These are phyloP conservation scores for Choreutis nemorana DNA, from an alignment of 2,888 invertebrate genomes.

Conservation along the genomic window DNA sequence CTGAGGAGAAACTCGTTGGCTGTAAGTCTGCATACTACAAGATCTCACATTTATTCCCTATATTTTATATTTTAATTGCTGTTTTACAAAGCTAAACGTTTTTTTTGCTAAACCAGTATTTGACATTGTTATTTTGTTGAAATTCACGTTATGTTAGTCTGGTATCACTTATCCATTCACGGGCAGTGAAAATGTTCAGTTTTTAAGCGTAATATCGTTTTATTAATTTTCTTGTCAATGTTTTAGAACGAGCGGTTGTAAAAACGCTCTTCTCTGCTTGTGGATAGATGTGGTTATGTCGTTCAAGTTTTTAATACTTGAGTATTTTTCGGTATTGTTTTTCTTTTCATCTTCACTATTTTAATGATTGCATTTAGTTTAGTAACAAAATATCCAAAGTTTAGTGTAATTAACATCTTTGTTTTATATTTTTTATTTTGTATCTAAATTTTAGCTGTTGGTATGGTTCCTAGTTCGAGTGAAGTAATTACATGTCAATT, in stretches of 20 bases:
- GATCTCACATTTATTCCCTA: constrained; percentile 67
- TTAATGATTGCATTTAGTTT: constrained; percentile 64
- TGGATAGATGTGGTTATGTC: constrained; percentile 44
- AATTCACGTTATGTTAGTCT: constrained; percentile 50
- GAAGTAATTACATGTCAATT: constrained; percentile 65
- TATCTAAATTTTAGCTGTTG: constrained; percentile 66
- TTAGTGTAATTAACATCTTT: constrained; percentile 40
- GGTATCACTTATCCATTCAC: constrained; percentile 42
- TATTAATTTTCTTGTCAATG: too few relatives aligned
- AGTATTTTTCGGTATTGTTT: constrained; percentile 49
- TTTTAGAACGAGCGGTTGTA: too few relatives aligned
- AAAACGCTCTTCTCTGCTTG: constrained; percentile 46
- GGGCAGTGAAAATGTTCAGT: constrained; percentile 34
- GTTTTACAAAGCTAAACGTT: constrained; percentile 63
- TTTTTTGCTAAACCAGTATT: constrained; percentile 66
- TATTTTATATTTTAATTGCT: constrained; percentile 64
- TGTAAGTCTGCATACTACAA: constrained; percentile 67
- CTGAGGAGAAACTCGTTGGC: constrained; percentile 71
- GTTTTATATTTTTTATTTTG: constrained; percentile 23
- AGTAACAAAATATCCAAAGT: constrained; percentile 64
- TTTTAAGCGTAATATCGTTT: too few relatives aligned
- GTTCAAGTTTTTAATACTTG: constrained; percentile 59
- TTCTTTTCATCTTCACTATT: constrained; percentile 40
- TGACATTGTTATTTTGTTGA: constrained; percentile 61
- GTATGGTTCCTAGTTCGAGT: constrained; percentile 67